Evolutionary conservation across 2,113 vertebrate species (phyloP), one percentile per base, ranked within the genome.

Genomic region (Laterallus jamaicensis): DNA sequence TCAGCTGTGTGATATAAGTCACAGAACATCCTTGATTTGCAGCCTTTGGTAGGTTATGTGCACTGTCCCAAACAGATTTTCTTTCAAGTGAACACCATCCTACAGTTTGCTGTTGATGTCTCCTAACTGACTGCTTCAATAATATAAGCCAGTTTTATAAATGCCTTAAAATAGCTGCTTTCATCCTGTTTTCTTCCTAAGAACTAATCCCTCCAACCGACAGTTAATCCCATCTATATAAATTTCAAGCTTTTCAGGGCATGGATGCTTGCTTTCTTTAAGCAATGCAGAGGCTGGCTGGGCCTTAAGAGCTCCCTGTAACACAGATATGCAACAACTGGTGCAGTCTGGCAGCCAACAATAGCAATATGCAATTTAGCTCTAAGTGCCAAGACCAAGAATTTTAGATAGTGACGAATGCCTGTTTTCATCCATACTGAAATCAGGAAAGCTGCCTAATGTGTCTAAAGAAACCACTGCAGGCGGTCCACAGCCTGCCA

Each of bases 361-460:
- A 21, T 42, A 92, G 64, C 56, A 86, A 67, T 35, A 71, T 4
- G 39, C 70, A 96, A 81, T 86, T 59, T 31, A 83, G n/a, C 18
- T 86, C 10, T 50, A 82, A 42, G 26, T 81, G 79, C 82, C 82
- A 87, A 90, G 91, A 86, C 31, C 63, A 58, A 86, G 76, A 81
- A 90, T 70, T 91, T 71, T 67, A 88, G 64, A 88, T 32, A 64
- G 62, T 60, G 88, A 86, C 20, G 70, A 95, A 93, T 3, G 26
- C 49, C 66, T 73, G 31, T 86, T 91, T 92, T 88, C 79, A 90
- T 73, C 82, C 10, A 0, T 11, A 88, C 26, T 84, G 82, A 96
- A 95, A 95, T 88, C 81, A 93, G 82, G 50, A 94, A 93, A 94
- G 58, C 71, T 94, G 92, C 64, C 75, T 94, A 95, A 82, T 88